These are phyloP conservation scores for Dioctria linearis DNA, from an alignment of 2,888 invertebrate genomes.

Conservation along the genomic window DNA sequence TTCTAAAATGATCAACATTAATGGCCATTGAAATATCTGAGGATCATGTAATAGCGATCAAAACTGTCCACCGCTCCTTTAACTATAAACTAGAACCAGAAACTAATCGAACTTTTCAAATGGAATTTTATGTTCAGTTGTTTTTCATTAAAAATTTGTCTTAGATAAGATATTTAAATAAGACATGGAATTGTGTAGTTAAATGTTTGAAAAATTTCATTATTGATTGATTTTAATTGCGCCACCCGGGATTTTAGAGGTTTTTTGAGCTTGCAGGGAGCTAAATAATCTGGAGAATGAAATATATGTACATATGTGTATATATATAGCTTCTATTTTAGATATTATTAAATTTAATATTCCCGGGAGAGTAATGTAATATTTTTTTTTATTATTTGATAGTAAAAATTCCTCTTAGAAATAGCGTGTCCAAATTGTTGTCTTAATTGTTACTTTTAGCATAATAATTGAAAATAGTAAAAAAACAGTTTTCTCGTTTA, in stretches of 20 bases:
- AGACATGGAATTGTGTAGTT: not conserved
- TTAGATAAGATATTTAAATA: not conserved
- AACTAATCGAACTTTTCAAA: not conserved
- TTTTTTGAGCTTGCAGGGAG: too few species aligned
- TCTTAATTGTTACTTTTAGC: too few species aligned
- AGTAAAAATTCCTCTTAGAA: too few species aligned
- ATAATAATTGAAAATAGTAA: too few species aligned
- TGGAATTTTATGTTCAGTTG: not conserved
- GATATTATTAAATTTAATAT: too few species aligned
- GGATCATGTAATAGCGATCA: constrained; percentile 12
- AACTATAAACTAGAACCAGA: not conserved
- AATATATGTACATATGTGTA: too few species aligned
- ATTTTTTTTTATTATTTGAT: too few species aligned
- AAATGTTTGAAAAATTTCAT: not conserved
- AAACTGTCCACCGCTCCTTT: not conserved
- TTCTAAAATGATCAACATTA: constrained; percentile 7
- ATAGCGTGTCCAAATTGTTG: too few species aligned
- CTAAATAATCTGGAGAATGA: too few species aligned
- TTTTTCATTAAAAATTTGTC: not conserved
- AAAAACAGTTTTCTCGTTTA: too few species aligned
- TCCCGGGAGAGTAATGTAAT: too few species aligned
- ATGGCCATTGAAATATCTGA: constrained; percentile 2
- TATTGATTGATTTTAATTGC: not conserved
- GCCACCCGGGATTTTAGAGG: constrained; percentile 1
- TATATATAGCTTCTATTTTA: too few species aligned